Conservation (phyloP, 2,797 vertebrate species). For the Hapalemur alaotrensis region DNA sequence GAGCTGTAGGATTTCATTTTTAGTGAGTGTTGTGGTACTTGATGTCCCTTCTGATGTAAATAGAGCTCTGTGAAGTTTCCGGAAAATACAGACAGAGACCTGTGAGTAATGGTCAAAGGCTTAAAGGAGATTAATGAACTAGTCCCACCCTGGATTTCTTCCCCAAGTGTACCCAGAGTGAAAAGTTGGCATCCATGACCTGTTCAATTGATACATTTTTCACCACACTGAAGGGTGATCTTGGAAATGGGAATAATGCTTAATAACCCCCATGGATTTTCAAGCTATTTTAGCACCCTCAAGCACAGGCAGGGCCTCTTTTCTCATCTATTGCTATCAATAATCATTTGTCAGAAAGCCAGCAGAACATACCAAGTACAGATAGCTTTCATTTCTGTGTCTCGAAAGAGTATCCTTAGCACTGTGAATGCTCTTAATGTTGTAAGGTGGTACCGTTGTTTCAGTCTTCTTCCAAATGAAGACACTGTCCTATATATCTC, state of each 20-base stretch:
- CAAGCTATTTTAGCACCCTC: background rate
- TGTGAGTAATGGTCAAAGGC: background rate
- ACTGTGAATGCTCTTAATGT: background rate
- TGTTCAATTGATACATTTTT: conserved; percentile 37
- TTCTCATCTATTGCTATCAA: background rate
- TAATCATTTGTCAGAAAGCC: background rate
- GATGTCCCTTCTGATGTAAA: conserved; percentile 61
- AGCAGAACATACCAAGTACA: background rate
- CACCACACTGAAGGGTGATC: background rate
- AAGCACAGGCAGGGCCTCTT: background rate
- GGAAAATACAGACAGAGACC: background rate
- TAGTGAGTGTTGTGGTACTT: conserved; percentile 47
- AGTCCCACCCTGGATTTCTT: background rate
- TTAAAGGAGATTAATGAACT: conserved; percentile 49
- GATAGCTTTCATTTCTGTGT: background rate
- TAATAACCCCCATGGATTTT: background rate
- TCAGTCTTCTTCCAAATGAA: background rate
- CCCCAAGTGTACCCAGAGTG: background rate
- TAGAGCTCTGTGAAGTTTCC: conserved; percentile 28
- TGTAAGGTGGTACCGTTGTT: background rate
- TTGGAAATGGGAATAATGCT: background rate
- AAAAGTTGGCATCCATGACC: conserved; percentile 7
- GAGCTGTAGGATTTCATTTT: conserved; percentile 66
- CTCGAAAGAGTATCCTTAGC: background rate
- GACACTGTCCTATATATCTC: background rate